These are phyloP conservation scores for Neodiprion fabricii DNA, from an alignment of 1,140 invertebrate species.

Conservation along the genomic window DNA sequence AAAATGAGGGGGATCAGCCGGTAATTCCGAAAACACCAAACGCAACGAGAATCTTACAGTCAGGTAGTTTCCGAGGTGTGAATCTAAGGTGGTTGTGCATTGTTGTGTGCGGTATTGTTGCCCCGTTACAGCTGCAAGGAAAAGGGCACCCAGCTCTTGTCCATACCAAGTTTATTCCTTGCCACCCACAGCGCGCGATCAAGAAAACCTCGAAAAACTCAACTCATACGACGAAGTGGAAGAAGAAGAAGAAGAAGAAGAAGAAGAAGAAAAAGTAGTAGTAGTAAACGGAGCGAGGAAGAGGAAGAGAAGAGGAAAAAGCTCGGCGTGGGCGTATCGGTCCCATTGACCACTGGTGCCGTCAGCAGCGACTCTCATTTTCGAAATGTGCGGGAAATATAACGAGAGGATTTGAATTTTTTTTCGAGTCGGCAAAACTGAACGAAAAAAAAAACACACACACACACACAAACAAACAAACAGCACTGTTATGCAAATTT, in stretches of 20 bases:
- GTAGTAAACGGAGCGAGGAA: not conserved
- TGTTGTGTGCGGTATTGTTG: conserved; percentile 27
- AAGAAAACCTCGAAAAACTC: not conserved
- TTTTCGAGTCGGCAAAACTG: not conserved
- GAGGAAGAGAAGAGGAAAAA: no score
- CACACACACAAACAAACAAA: not conserved
- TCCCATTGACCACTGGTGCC: not conserved
- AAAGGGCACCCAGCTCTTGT: not conserved
- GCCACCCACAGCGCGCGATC: not conserved
- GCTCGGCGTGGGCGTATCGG: not conserved
- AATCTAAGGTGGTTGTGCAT: conserved; percentile 37
- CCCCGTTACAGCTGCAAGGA: not conserved
- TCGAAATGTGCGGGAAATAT: not conserved
- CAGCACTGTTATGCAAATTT: no score
- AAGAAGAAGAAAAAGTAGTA: not conserved
- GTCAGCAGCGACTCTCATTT: not conserved
- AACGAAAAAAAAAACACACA: conserved; percentile 25
- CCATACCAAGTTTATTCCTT: not conserved
- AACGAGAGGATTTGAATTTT: not conserved
- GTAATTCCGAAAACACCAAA: no score
- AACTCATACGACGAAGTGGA: not conserved
- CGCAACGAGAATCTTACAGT: no score
- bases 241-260: not conserved
- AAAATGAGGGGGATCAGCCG: no score
- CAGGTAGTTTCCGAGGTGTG: conserved; percentile 30